Evolutionary conservation across 2,797 vertebrate genomes (phyloP).

Genomic region (Rousettus madagascariensis): DNA sequence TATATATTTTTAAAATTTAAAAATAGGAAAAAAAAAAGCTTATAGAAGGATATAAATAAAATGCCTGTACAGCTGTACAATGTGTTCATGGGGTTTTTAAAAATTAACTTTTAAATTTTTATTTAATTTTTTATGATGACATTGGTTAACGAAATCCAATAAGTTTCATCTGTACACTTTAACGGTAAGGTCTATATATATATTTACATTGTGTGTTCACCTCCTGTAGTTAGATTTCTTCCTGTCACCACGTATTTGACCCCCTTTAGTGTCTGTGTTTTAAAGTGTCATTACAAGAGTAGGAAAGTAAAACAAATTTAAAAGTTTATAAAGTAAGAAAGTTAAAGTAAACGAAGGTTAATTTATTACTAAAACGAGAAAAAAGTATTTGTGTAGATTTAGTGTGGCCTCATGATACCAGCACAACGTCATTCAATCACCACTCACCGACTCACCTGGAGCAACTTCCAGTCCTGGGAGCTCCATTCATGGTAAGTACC

Average conservation of each 20-base stretch:
- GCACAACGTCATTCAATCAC: background rate
- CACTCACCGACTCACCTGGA: background rate
- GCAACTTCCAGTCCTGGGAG: background rate
- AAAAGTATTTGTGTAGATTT: background rate
- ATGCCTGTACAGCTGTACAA: background rate
- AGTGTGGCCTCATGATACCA: background rate
- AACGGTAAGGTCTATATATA: too few relatives aligned
- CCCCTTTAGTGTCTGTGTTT: background rate
- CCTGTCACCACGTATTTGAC: too few relatives aligned
- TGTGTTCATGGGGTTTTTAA: background rate
- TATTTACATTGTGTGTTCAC: too few relatives aligned
- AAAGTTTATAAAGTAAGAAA: background rate
- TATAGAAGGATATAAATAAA: background rate
- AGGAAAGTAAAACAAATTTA: background rate
- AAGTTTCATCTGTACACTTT: too few relatives aligned
- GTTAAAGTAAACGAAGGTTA: background rate
- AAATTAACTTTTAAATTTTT: too few relatives aligned
- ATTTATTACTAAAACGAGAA: background rate
- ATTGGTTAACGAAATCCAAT: too few relatives aligned
- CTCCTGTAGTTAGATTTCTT: too few relatives aligned
- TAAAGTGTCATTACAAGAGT: background rate
- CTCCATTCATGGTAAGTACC: background rate
- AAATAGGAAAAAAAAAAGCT: background rate
- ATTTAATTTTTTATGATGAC: too few relatives aligned
- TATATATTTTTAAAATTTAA: too few relatives aligned